Percentiles rank a stretch among this genome's conserved stretches.
These are phyloP conservation scores for Eugnorisma glareosa DNA, from an alignment of 2,888 invertebrate genomes.

Conservation along the genomic window DNA sequence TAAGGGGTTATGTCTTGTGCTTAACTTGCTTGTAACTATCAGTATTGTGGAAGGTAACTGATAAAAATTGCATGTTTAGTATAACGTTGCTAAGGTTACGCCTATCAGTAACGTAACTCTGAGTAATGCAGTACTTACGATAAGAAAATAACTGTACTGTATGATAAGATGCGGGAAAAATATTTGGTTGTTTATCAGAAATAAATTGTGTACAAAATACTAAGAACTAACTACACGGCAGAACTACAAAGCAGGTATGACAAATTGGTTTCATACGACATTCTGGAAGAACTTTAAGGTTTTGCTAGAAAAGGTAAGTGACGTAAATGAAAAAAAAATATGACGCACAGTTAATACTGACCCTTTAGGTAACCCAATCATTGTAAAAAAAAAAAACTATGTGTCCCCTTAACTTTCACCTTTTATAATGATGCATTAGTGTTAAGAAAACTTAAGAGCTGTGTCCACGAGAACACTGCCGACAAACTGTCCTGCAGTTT, in stretches of 20 bases:
- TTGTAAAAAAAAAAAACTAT: too few relatives aligned
- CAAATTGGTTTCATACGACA: conserved; percentile 7
- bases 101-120: conserved; percentile 11
- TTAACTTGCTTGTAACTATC: conserved; percentile 2
- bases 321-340: conserved; percentile 1
- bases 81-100: conserved; percentile 29
- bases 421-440: too few relatives aligned
- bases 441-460: too few relatives aligned
- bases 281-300: not conserved
- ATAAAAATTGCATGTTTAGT: conserved; percentile 31
- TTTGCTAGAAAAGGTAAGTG: not conserved
- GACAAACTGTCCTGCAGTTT: too few relatives aligned
- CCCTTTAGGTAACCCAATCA: not conserved
- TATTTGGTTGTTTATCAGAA: not conserved
- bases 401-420: too few relatives aligned
- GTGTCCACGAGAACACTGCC: too few relatives aligned
- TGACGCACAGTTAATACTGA: not conserved
- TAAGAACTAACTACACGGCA: conserved; percentile 14
- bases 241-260: not conserved
- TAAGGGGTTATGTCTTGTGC: conserved; percentile 24
- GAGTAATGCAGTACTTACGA: conserved; percentile 19
- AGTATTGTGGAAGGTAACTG: conserved; percentile 13
- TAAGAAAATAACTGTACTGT: conserved; percentile 33
- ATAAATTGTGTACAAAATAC: conserved; percentile 12
- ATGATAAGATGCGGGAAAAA: conserved; percentile 21